phyloP scores from a whole-genome alignment of 30 jellyfish, hydroid and myxozoan species.

The Hydra vulgaris region DNA sequence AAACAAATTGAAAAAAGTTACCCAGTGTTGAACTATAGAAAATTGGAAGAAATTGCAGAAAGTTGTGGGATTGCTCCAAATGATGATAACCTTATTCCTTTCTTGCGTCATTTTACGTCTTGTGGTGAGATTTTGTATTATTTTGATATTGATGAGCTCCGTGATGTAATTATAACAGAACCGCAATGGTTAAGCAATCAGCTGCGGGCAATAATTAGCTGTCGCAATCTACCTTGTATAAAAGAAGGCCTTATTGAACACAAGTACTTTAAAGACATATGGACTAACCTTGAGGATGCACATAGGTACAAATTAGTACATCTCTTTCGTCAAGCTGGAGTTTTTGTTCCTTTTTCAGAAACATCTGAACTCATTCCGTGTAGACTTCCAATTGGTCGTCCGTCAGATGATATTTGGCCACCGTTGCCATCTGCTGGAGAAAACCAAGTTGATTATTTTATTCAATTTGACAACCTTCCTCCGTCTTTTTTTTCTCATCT shows the following conservation, averaged over 20 bases:
- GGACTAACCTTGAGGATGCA: conserved; percentile 16
- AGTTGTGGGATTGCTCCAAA: conserved; percentile 12
- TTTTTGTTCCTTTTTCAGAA: conserved; percentile 18
- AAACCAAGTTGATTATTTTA: conserved; percentile 27
- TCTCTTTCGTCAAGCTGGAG: conserved; percentile 33
- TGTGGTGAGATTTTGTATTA: conserved; percentile 28
- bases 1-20: conserved; percentile 13
- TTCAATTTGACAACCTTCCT: conserved; percentile 28
- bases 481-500: conserved; percentile 30
- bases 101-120: conserved; percentile 24
- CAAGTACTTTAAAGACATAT: neutral
- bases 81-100: conserved; percentile 23
- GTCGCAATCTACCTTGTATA: neutral
- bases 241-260: conserved; percentile 23
- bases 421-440: conserved; percentile 20
- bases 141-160: conserved; percentile 17
- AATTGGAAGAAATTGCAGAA: conserved; percentile 13
- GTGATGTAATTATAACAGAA: conserved; percentile 25
- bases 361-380: conserved; percentile 29
- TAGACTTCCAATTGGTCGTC: conserved; percentile 36
- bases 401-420: conserved; percentile 41
- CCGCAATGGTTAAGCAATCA: conserved; percentile 43
- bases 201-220: conserved; percentile 31
- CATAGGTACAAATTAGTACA: conserved; percentile 6
- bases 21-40: conserved; percentile 17